Percentiles rank a stretch among this genome's conserved stretches.
Conservation (phyloP, 2,888 invertebrate genomes). For the Eupeodes luniger region DNA sequence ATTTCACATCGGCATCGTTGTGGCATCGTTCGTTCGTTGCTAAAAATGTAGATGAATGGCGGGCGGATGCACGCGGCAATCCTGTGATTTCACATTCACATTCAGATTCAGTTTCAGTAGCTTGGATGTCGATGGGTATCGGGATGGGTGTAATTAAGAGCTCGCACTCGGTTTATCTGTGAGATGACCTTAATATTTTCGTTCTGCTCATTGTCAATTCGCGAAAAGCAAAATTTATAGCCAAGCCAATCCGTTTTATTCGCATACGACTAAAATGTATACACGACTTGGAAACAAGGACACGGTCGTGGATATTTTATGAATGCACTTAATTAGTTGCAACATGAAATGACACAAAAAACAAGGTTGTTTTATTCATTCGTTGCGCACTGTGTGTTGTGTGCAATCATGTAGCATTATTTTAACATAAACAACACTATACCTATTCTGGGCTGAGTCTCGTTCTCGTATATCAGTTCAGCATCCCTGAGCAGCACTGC, state of each 20-base stretch:
- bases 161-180: slow-evolving; percentile 55
- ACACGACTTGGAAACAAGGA: neutral
- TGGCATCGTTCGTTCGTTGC: neutral
- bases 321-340: slow-evolving; percentile 53
- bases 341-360: slow-evolving; percentile 46
- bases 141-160: slow-evolving; percentile 53
- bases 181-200: slow-evolving; percentile 61
- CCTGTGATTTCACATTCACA: slow-evolving; percentile 1
- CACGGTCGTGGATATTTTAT: slow-evolving; percentile 34
- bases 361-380: slow-evolving; percentile 46
- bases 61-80: neutral
- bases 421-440: slow-evolving; percentile 36
- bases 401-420: slow-evolving; percentile 35
- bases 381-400: neutral
- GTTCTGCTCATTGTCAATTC: slow-evolving; percentile 42
- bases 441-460: neutral
- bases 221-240: slow-evolving; percentile 53
- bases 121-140: slow-evolving; percentile 2
- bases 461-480: neutral
- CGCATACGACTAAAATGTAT: neutral
- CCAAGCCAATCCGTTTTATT: slow-evolving; percentile 26
- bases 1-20: slow-evolving; percentile 26
- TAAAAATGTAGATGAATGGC: no score
- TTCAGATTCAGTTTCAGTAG: slow-evolving; percentile 16
- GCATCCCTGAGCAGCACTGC: neutral